Conservation (phyloP, 2,797 vertebrate species). For the Sebastolobus alascanus region DNA sequence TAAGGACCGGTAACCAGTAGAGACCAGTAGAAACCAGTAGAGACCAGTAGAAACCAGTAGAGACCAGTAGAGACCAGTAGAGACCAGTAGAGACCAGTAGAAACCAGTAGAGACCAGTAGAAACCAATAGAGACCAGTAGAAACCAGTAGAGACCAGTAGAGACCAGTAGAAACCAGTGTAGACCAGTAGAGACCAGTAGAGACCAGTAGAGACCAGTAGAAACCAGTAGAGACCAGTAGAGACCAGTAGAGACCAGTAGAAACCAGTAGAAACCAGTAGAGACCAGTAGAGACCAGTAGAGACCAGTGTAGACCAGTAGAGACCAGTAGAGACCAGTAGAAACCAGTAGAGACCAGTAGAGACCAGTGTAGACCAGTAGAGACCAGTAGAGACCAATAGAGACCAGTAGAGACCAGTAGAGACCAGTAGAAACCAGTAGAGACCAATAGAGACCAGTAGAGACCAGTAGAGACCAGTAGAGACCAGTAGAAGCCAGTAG, state of each 20-base stretch:
- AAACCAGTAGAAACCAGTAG: background rate
- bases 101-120: too few relatives aligned
- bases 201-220: too few relatives aligned
- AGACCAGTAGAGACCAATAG: too few relatives aligned
- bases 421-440: constrained; percentile 3
- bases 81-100: too few relatives aligned
- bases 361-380: background rate
- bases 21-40: constrained; percentile 18
- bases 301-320: background rate
- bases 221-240: constrained; percentile 88
- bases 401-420: constrained; percentile 88
- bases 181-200: too few relatives aligned
- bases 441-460: background rate
- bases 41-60: background rate
- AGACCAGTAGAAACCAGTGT: too few relatives aligned
- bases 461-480: background rate
- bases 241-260: constrained; percentile 3
- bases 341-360: background rate
- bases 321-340: constrained; percentile 79
- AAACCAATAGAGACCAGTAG: too few relatives aligned
- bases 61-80: too few relatives aligned
- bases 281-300: background rate
- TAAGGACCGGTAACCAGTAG: constrained; percentile 86
- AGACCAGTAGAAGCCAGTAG: background rate
- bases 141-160: too few relatives aligned